Percentiles rank a stretch among this genome's conserved stretches.
Evolutionary conservation across 2,888 invertebrate species (phyloP).

Genomic region (Lamproptera curius): DNA sequence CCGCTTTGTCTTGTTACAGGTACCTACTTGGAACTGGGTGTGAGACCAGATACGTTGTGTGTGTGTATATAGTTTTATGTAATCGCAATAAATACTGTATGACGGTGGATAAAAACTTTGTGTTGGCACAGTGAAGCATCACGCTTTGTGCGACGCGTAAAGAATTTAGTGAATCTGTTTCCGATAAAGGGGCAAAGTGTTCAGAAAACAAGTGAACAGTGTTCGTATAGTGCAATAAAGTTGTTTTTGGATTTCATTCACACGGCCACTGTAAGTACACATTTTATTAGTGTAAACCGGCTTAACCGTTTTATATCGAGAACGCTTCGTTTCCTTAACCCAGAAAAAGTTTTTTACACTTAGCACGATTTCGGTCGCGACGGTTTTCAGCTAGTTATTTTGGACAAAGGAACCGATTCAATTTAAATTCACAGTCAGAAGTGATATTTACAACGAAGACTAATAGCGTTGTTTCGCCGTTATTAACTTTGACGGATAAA

Average conservation of each 20-base stretch:
- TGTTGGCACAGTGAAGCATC: slow-evolving; percentile 15
- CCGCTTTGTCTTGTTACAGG: slow-evolving; percentile 76
- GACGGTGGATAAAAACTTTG: slow-evolving; percentile 11
- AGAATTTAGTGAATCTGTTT: slow-evolving; percentile 44
- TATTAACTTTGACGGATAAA: no score
- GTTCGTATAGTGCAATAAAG: slow-evolving; percentile 56
- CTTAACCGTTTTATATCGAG: no score
- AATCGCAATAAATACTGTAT: slow-evolving; percentile 51
- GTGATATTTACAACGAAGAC: no score
- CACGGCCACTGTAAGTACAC: slow-evolving; percentile 63
- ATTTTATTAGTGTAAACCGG: slow-evolving; percentile 14
- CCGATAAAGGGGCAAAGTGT: slow-evolving; percentile 54
- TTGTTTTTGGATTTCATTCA: slow-evolving; percentile 56
- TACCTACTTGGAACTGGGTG: slow-evolving; percentile 73
- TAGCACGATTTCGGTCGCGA: no score
- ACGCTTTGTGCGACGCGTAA: slow-evolving; percentile 24
- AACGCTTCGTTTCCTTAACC: no score
- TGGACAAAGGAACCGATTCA: no score
- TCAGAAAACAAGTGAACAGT: slow-evolving; percentile 59
- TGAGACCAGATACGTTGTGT: slow-evolving; percentile 73
- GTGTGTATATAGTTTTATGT: slow-evolving; percentile 75
- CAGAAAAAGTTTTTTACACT: no score
- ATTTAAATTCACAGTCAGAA: no score
- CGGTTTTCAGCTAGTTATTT: no score
- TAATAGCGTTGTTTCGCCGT: no score